Base-by-base conservation (phyloP, 1,140 invertebrate genomes). In the Trialeurodes vaporariorum region DNA sequence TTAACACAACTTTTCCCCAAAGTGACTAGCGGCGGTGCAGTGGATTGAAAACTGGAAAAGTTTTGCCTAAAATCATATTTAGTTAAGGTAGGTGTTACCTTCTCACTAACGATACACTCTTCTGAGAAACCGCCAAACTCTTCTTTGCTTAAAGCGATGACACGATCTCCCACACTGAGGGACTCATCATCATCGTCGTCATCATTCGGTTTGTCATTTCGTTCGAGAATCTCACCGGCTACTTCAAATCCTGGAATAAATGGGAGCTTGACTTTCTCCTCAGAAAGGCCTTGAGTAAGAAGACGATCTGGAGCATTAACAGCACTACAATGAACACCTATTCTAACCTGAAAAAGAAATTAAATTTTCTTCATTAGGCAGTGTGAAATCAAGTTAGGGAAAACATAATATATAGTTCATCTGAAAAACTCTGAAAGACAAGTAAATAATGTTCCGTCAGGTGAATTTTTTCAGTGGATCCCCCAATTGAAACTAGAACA, bases 271-370 rank as follows among this genome's bases (percentile, higher is more conserved):
- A 78, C 76, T 69, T 79, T 73, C 1, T 73, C 73, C 62, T 79
- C 78, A 70, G 83, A 80, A 59, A 77, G 73, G 66, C 83, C 84
- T 70, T 78, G 72, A 68, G 75, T 77, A 62, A 82, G 74, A 23
- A 83, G 73, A 34, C 81, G 73, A 75, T 87, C 85, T 2, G 82
- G 77, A 65, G 80, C 79, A 75, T 86, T 86, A n/a, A 86, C 75
- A 22, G 83, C 81, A 73, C 83, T 84, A 63, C 79, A 81, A 69
- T 82, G 77, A 13, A 85, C 80, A 66, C 80, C 78, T 25, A 87
- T 79, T 25, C 84, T 70, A 27, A 86, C 80, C 84, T 86, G 63
- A 24, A 71, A 71, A n/a, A n/a, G n/a, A n/a, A n/a, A n/a, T n/a
- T n/a, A n/a, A n/a, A n/a, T n/a, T n/a, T n/a, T n/a, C n/a, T n/a